Conservation (phyloP, 1,140 invertebrate genomes). For the Copidosoma floridanum region DNA sequence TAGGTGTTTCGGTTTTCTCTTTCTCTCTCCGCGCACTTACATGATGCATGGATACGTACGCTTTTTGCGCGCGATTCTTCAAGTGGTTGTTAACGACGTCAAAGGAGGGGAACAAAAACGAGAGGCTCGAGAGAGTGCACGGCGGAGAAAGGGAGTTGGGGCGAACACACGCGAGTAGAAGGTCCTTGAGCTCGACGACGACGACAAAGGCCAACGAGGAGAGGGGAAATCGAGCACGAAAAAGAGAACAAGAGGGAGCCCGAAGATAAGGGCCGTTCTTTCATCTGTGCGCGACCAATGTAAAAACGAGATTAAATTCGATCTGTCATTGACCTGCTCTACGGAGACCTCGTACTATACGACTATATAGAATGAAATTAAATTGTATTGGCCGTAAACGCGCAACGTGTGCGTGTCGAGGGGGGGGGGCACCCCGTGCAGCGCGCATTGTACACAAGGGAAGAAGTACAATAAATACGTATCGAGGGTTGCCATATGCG, state of each 20-base stretch:
- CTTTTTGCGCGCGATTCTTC: slow-evolving; percentile 13
- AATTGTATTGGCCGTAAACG: too few species aligned
- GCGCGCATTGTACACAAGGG: too few species aligned
- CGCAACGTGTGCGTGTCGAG: too few species aligned
- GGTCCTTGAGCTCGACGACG: background rate
- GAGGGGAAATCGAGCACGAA: background rate
- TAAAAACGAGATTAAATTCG: slow-evolving; percentile 29
- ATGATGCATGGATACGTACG: too few species aligned
- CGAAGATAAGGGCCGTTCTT: slow-evolving; percentile 18
- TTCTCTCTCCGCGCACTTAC: background rate
- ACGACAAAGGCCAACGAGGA: background rate
- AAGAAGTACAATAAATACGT: too few species aligned
- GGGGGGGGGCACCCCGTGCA: too few species aligned
- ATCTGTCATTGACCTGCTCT: slow-evolving; percentile 19
- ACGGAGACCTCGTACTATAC: too few species aligned
- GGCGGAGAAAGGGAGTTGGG: background rate
- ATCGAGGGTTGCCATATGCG: too few species aligned
- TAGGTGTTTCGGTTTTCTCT: background rate
- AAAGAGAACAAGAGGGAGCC: too few species aligned
- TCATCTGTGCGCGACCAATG: slow-evolving; percentile 17
- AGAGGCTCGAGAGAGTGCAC: background rate
- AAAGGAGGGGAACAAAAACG: too few species aligned
- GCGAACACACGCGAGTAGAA: too few species aligned
- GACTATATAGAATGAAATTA: too few species aligned
- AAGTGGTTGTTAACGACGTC: slow-evolving; percentile 20